Evolutionary conservation across 2,797 vertebrate species (phyloP).

Genomic region (Morus bassanus): DNA sequence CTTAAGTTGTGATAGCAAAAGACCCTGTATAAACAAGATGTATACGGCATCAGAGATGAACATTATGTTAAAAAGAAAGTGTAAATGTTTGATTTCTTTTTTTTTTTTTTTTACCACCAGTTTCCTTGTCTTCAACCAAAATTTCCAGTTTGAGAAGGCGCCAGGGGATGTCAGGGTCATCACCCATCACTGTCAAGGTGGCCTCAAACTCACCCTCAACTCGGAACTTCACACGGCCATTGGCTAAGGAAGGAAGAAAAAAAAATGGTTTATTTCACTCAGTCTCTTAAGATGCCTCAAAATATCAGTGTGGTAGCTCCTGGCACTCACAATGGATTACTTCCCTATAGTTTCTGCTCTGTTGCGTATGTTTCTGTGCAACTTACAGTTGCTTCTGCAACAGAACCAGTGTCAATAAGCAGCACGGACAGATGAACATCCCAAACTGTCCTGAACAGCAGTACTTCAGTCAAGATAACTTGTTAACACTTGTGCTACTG

Average conservation of each 20-base stretch:
- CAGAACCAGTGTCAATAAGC: not conserved
- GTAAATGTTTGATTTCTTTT: conserved; percentile 31
- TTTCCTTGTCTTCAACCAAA: conserved; percentile 98
- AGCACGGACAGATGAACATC: not conserved
- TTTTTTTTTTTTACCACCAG: conserved; percentile 84
- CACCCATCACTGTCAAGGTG: conserved; percentile 98
- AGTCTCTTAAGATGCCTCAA: not conserved
- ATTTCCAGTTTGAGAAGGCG: conserved; percentile 96
- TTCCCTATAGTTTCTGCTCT: not conserved
- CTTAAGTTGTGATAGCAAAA: not conserved
- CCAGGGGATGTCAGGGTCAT: conserved; percentile 98
- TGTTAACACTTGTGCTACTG: not conserved
- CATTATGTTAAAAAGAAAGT: not conserved
- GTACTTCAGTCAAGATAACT: not conserved
- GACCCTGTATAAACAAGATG: not conserved
- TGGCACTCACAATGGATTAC: not conserved
- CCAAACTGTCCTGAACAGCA: not conserved
- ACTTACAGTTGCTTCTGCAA: not conserved
- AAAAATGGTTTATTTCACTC: not conserved
- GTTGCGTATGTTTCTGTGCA: not conserved
- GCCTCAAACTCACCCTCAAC: conserved; percentile 99
- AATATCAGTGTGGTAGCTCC: not conserved
- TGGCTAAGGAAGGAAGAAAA: conserved; percentile 77
- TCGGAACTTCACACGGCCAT: conserved; percentile 96
- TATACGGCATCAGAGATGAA: not conserved